Evolutionary conservation across 2,797 vertebrate species (phyloP).

Genomic region (Tapirus indicus): DNA sequence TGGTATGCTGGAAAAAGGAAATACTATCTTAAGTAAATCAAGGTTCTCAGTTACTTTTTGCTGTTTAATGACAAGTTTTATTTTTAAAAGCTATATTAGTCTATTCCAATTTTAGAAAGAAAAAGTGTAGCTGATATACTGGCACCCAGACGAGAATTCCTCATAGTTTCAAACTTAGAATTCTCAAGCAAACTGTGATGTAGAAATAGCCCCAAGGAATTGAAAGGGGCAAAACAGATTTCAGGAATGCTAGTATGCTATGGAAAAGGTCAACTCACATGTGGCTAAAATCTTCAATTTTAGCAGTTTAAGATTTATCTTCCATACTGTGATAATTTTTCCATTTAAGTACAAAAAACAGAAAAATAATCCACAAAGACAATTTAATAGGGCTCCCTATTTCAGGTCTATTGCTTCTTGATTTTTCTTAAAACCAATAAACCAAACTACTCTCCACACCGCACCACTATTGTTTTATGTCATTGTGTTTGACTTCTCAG

Average conservation of each 20-base stretch:
- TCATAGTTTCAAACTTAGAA: background rate
- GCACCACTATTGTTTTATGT: background rate
- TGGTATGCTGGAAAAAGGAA: background rate
- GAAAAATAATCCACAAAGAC: conserved; percentile 5
- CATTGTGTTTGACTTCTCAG: background rate
- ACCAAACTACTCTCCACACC: background rate
- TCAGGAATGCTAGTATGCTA: background rate
- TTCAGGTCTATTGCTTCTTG: background rate
- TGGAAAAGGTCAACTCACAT: background rate
- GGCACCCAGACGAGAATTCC: background rate
- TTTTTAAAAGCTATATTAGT: background rate
- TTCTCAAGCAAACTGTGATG: background rate
- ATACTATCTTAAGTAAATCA: background rate
- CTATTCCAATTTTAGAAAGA: background rate
- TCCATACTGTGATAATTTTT: background rate
- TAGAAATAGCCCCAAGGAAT: background rate
- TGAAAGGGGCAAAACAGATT: background rate
- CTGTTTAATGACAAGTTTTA: background rate
- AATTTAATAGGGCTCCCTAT: background rate
- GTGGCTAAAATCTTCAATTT: background rate
- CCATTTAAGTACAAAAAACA: background rate
- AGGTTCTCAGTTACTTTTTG: background rate
- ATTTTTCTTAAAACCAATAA: background rate
- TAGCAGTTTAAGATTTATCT: conserved; percentile 25
- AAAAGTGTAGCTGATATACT: background rate